These are phyloP conservation scores for Cephus pulcher DNA, from an alignment of 2,888 invertebrate species.

Conservation along the genomic window DNA sequence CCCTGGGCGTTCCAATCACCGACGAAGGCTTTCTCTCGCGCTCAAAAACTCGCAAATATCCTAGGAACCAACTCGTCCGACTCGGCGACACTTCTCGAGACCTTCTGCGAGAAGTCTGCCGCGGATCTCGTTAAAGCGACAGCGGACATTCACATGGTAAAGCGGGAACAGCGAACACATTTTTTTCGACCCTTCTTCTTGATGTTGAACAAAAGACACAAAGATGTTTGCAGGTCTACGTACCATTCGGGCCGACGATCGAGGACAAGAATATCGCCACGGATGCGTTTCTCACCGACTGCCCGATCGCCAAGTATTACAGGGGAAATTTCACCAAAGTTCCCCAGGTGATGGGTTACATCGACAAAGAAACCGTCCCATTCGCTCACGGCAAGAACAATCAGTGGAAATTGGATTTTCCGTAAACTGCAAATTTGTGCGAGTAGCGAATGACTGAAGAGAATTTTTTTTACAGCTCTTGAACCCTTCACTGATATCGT, in stretches of 20 bases:
- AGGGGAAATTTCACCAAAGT: conserved; percentile 14
- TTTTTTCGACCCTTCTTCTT: too few relatives aligned
- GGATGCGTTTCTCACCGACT: conserved; percentile 1
- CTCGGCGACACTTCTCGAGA: too few relatives aligned
- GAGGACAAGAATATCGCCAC: conserved; percentile 9
- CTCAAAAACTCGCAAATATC: neutral
- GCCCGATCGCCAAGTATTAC: neutral
- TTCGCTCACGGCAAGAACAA: neutral
- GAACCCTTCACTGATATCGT: too few relatives aligned
- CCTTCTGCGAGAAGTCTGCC: too few relatives aligned
- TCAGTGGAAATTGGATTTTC: too few relatives aligned
- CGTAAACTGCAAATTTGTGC: too few relatives aligned
- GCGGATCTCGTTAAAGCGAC: neutral
- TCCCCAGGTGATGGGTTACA: conserved; percentile 10
- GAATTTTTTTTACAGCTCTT: too few relatives aligned
- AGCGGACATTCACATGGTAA: too few relatives aligned
- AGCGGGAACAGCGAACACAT: too few relatives aligned
- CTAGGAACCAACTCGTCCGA: neutral
- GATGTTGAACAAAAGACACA: too few relatives aligned
- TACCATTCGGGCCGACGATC: conserved; percentile 8
- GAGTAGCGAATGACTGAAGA: too few relatives aligned
- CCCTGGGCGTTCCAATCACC: neutral
- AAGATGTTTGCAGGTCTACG: too few relatives aligned
- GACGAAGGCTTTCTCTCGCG: neutral
- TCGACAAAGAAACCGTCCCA: neutral